phyloP scores from a whole-genome alignment of 2,797 vertebrate species.

The Serranus cabrilla region DNA sequence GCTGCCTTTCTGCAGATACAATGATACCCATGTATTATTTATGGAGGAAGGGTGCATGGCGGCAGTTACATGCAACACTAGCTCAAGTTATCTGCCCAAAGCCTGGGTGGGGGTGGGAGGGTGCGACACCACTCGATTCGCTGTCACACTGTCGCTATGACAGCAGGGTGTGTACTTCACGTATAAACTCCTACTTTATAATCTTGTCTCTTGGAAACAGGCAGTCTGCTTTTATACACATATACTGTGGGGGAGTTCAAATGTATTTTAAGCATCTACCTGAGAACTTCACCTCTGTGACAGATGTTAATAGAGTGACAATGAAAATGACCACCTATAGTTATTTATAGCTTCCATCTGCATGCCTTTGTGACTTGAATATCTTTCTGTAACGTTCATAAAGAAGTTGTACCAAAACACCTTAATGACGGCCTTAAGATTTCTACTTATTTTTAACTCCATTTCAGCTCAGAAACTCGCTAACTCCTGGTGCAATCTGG shows the following conservation, averaged over 20 bases:
- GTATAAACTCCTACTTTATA: not conserved
- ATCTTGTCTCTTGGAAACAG: constrained; percentile 29
- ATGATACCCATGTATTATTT: constrained; percentile 45
- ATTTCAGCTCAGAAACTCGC: not conserved
- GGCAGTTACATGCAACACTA: constrained; percentile 16
- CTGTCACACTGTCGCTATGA: constrained; percentile 31
- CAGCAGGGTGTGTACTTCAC: constrained; percentile 18
- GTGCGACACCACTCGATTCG: not conserved
- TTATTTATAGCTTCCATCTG: not conserved
- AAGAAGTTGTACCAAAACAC: not conserved
- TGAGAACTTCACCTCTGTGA: not conserved
- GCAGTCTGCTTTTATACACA: not conserved
- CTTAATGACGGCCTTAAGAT: not conserved
- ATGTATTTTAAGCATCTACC: not conserved
- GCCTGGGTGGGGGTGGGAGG: constrained; percentile 2
- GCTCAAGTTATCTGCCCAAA: constrained; percentile 8
- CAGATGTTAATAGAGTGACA: not conserved
- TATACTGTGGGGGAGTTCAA: not conserved
- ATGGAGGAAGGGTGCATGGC: constrained; percentile 19
- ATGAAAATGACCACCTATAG: not conserved
- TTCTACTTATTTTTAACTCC: not conserved
- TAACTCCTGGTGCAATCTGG: not conserved
- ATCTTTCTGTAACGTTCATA: not conserved
- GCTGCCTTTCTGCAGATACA: constrained; percentile 34
- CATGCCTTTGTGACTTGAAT: not conserved